A percentile compares a stretch with the other conserved stretches of the same genome.
These are phyloP conservation scores for Tricholauxania praeusta DNA, from an alignment of 2,888 invertebrate species.

Conservation along the genomic window DNA sequence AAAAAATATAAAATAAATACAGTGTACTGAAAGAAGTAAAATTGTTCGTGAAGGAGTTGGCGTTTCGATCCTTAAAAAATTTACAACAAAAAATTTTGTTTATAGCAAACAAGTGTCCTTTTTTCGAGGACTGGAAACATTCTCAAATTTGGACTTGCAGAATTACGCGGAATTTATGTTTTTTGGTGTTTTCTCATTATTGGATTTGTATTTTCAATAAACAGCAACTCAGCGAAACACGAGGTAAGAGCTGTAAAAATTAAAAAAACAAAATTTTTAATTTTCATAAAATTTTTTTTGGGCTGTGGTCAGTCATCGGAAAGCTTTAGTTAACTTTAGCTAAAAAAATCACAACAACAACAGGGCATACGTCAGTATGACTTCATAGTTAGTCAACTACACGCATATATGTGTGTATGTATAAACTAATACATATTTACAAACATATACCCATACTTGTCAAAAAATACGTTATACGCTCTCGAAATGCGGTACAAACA, in stretches of 20 bases:
- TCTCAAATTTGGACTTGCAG: not conserved
- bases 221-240: slow-evolving; percentile 12
- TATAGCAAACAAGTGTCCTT: slow-evolving; percentile 42
- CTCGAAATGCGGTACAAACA: slow-evolving; percentile 2
- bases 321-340: slow-evolving; percentile 22
- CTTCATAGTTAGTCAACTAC: slow-evolving; percentile 46
- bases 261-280: not conserved
- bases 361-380: slow-evolving; percentile 47
- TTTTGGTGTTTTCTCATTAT: slow-evolving; percentile 3
- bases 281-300: slow-evolving; percentile 40
- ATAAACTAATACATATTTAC: slow-evolving; percentile 20
- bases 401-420: slow-evolving; percentile 12
- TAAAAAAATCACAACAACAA: slow-evolving; percentile 38
- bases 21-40: not conserved
- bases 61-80: slow-evolving; percentile 9
- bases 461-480: not conserved
- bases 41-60: not conserved
- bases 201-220: slow-evolving; percentile 32
- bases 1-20: not conserved
- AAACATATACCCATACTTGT: slow-evolving; percentile 20
- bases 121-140: slow-evolving; percentile 24
- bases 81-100: slow-evolving; percentile 3
- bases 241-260: slow-evolving; percentile 35
- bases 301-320: slow-evolving; percentile 48
- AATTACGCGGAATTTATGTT: too few relatives aligned